Conservation (phyloP, 2,113 vertebrate species). For the Falcunculus frontatus region DNA sequence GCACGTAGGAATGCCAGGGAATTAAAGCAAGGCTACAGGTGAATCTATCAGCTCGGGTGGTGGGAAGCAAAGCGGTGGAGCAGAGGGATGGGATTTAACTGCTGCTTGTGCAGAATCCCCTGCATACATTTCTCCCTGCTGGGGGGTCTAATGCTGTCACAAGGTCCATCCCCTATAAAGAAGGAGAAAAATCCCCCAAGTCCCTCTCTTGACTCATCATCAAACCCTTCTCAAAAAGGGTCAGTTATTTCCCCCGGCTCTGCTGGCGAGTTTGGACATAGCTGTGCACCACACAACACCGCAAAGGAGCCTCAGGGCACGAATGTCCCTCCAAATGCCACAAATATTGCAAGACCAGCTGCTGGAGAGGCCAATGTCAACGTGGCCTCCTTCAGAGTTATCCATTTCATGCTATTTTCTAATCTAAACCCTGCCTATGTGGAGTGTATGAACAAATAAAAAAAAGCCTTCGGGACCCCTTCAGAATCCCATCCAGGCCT, state of each 20-base stretch:
- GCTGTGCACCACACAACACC: not conserved
- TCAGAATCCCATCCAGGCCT: not conserved
- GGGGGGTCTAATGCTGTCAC: accelerated
- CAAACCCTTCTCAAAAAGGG: not conserved
- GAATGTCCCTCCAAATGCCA: not conserved
- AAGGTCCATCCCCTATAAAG: accelerated
- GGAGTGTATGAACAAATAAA: not conserved
- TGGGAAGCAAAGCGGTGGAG: not conserved
- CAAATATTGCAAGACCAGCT: not conserved
- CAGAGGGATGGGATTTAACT: not conserved
- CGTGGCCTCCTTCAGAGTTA: not conserved
- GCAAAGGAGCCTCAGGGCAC: not conserved
- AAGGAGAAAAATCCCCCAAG: not conserved
- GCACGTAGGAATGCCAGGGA: accelerated
- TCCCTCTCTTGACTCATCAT: not conserved
- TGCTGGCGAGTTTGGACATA: accelerated
- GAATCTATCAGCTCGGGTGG: not conserved
- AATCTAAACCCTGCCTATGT: not conserved
- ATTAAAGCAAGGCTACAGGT: not conserved
- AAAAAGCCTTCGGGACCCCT: not conserved
- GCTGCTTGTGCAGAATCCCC: not conserved
- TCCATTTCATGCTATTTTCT: not conserved
- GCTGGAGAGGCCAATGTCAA: not conserved
- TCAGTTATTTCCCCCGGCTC: not conserved
- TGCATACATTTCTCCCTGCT: accelerated